These are phyloP conservation scores for Caenorhabditis plicata DNA, from an alignment of 2,888 invertebrate species.

Conservation along the genomic window DNA sequence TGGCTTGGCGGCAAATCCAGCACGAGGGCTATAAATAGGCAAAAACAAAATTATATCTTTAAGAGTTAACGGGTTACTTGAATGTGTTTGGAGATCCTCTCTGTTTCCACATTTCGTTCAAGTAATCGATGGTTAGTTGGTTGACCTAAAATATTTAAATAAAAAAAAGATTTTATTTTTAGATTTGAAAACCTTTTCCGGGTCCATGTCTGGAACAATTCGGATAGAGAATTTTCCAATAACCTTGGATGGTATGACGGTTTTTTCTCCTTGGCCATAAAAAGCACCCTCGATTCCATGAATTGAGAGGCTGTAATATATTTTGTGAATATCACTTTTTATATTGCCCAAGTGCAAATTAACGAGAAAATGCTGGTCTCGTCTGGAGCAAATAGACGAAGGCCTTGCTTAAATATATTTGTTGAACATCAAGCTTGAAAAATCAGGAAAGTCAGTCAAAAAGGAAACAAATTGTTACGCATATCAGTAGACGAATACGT, in stretches of 20 bases:
- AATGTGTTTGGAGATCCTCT: constrained; percentile 78
- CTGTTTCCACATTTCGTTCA: constrained; percentile 78
- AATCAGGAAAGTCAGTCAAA: too few species aligned
- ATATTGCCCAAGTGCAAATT: too few species aligned
- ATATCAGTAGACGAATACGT: too few species aligned
- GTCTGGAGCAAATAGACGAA: too few species aligned
- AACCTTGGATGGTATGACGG: constrained; percentile 67
- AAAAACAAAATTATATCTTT: neutral
- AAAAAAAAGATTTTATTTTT: constrained; percentile 58
- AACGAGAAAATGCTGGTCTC: too few species aligned
- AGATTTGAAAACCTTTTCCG: constrained; percentile 73
- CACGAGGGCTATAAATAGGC: constrained; percentile 61
- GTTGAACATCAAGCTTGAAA: too few species aligned
- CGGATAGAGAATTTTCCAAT: constrained; percentile 95
- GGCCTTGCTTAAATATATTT: too few species aligned
- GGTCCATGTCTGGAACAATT: constrained; percentile 90
- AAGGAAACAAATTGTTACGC: too few species aligned
- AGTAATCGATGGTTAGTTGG: constrained; percentile 74
- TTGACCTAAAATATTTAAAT: constrained; percentile 69
- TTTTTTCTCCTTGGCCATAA: constrained; percentile 89
- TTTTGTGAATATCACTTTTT: too few species aligned
- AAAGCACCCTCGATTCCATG: constrained; percentile 96
- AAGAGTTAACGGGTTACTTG: constrained; percentile 70
- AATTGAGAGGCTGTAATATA: constrained; percentile 77
- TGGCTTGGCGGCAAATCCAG: constrained; percentile 79